Conservation (phyloP, 2,888 invertebrate genomes). For the Xylota sylvarum region DNA sequence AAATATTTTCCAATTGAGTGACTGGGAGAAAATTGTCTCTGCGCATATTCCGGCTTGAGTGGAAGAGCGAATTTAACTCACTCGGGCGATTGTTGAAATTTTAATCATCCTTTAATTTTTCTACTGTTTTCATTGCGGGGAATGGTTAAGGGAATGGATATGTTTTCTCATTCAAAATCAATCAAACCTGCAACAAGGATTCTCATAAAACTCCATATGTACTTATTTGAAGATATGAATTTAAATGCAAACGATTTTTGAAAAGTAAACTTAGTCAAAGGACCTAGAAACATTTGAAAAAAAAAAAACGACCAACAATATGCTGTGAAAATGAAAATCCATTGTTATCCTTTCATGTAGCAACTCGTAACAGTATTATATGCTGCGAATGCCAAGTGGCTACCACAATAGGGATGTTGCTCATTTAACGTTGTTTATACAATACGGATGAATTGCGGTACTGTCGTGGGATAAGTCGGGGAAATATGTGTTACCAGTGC, state of each 20-base stretch:
- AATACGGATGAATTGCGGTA: conserved; percentile 20
- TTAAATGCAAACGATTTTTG: background rate
- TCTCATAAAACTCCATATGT: too few relatives aligned
- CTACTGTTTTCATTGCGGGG: conserved; percentile 7
- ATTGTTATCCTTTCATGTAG: conserved; percentile 22
- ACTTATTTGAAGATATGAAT: background rate
- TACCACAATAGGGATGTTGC: conserved; percentile 31
- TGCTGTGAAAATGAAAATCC: background rate
- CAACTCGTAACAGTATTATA: background rate
- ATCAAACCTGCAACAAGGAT: too few relatives aligned
- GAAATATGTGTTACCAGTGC: background rate
- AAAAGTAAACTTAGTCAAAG: background rate
- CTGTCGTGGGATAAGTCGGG: background rate
- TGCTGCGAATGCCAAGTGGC: conserved; percentile 13
- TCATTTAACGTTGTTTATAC: conserved; percentile 31
- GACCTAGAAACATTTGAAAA: background rate
- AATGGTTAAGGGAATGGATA: background rate
- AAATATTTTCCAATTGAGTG: conserved; percentile 35
- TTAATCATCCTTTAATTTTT: conserved; percentile 1
- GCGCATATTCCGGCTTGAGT: conserved; percentile 49
- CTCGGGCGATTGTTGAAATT: background rate
- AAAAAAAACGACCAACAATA: background rate
- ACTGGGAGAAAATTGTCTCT: background rate
- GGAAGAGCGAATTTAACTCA: background rate
- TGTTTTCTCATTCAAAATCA: background rate